Base-by-base conservation (phyloP, 2,113 vertebrate genomes). In the Hystrix cristata region DNA sequence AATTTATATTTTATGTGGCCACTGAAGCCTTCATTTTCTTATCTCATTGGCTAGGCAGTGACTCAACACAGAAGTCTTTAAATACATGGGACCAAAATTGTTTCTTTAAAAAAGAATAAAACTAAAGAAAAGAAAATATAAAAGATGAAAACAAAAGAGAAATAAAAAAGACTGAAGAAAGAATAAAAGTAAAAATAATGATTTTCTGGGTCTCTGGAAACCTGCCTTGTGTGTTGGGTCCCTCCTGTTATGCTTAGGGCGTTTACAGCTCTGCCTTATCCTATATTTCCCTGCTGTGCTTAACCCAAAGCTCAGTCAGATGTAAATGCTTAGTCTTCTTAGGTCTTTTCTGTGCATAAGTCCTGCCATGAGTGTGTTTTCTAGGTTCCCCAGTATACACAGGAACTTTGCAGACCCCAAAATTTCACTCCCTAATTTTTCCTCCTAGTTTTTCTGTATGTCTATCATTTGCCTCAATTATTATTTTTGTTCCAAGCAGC, bases 11-110 rank as follows among this genome's bases (percentile, higher is more conserved):
- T 7, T 71, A 74, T 90, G 38, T 59, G 46, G 21, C 57, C 65
- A 59, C 48, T 43, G 55, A 65, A 80, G 19, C 71, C 85, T 95
- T 65, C 31, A 80, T 79, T 96, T 43, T 95, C 29, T 81, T 65
- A 78, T 83, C 62, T 92, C 55, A 88, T 64, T 62, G 31, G 71
- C 79, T 80, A 79, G 25, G 38, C n/a, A 65, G 43, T 89, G 80
- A 86, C 38, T 59, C 57, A 25, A 90, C 8, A 93, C 8, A 64
- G 10, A 74, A 89, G 62, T 94, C 4, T 60, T 88, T 85, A 80
- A 84, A 78, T 51, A 19, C 18, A 5, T 89, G 48, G 31, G 57
- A 15, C 23, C 38, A 83, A 48, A 46, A 46, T 57, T 4, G 6
- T 71, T 27, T 46, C 46, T 46, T 25, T 38, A 90, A 29, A 64